Conservation (phyloP, 1,140 invertebrate species). For the Argopecten irradians region DNA sequence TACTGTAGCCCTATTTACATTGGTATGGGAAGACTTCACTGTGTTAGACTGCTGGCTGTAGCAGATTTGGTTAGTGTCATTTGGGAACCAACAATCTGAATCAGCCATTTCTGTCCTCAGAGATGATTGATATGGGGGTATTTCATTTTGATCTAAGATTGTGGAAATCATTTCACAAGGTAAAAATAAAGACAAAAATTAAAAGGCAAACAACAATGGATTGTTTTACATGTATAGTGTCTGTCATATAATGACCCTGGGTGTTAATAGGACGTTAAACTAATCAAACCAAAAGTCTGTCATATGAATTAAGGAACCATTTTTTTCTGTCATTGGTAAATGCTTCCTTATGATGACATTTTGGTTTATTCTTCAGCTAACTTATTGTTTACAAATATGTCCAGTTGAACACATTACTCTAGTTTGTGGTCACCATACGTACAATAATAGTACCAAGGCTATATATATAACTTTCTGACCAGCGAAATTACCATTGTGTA, state of each 20-base stretch:
- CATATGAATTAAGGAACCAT: too few species aligned
- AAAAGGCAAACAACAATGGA: too few species aligned
- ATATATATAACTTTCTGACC: slow-evolving; percentile 6
- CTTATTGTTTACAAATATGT: background rate
- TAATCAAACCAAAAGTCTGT: too few species aligned
- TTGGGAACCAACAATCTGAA: background rate
- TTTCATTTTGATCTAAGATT: too few species aligned
- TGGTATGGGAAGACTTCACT: background rate
- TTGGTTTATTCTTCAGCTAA: too few species aligned
- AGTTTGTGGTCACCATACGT: background rate
- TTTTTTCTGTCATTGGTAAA: background rate
- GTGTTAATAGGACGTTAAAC: too few species aligned
- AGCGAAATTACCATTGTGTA: background rate
- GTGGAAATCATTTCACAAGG: too few species aligned
- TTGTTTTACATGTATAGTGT: too few species aligned
- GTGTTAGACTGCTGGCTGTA: background rate
- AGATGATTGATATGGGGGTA: too few species aligned
- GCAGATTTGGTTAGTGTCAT: background rate
- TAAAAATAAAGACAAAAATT: too few species aligned
- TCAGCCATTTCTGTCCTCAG: background rate
- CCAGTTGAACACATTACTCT: background rate
- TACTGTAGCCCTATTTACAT: background rate
- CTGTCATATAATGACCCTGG: too few species aligned
- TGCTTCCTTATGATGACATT: background rate
- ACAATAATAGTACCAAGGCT: background rate